phyloP scores from a whole-genome alignment of 2,113 vertebrate species.

The Pteronura brasiliensis region DNA sequence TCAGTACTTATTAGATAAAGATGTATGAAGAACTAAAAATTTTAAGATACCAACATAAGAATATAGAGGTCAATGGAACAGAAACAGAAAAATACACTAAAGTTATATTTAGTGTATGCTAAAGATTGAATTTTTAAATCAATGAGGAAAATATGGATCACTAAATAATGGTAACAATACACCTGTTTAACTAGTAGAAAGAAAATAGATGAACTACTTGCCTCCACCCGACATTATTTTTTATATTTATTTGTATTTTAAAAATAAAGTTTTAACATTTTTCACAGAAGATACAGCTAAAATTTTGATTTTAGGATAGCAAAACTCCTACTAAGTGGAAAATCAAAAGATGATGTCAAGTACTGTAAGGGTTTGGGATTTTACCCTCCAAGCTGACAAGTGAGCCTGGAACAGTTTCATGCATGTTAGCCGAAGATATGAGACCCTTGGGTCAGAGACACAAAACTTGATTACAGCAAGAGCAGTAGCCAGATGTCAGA shows the following conservation, averaged over 20 bases:
- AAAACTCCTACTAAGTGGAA: background rate
- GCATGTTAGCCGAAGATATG: background rate
- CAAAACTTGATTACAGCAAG: background rate
- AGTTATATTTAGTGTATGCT: background rate
- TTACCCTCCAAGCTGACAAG: background rate
- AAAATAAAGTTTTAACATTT: background rate
- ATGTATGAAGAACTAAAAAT: conserved; percentile 1
- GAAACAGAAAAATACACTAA: conserved; percentile 17
- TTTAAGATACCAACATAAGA: background rate
- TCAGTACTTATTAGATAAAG: conserved; percentile 16
- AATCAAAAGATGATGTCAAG: background rate
- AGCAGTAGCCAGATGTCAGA: background rate
- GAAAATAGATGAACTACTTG: background rate
- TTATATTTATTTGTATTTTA: background rate
- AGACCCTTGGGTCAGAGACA: background rate
- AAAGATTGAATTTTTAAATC: conserved; percentile 24
- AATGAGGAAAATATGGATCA: background rate
- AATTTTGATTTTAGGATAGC: background rate
- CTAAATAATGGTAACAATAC: background rate
- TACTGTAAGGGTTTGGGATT: background rate
- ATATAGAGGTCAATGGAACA: background rate
- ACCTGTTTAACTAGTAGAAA: background rate
- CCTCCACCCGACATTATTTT: background rate
- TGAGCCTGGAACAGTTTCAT: background rate
- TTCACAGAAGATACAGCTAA: background rate